Base-by-base conservation (phyloP, 2,888 invertebrate species). In the Himalopsyche japonica region DNA sequence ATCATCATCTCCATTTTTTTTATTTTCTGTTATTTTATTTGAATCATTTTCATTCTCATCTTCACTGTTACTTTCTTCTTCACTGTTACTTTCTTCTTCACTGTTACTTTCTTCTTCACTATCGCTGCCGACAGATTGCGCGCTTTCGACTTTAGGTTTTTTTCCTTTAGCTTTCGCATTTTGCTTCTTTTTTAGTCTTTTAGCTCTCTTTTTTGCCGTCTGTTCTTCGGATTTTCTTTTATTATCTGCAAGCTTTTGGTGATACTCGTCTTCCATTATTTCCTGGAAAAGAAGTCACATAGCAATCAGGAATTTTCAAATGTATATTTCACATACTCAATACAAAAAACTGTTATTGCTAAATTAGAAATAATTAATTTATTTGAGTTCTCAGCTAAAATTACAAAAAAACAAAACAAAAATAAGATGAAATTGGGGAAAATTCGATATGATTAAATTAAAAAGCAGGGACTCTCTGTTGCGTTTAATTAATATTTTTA, bases 171-270 rank as follows among this genome's bases (percentile, higher is more conserved):
- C 87, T 70, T 90, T 90, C 1, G 89, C 88, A 57, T 91, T 93
- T 89, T 94, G 93, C 89, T 97, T 97, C 89, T 94, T 96, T 89
- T 96, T 97, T 83, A 95, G 89, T 80, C 98, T 93, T 89, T 98
- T 99, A 0, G 96, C 96, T 88, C 99, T 93, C 89, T 98, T 98
- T 89, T 98, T 99, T 0, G 97, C 97, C 5, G 98, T 98, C 89
- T 93, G 94, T 88, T 95, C 95, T 87, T 97, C 97, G 12, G 97
- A 95, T 88, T 90, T 90, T 88, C 89, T 93, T 88, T 91, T 93
- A 89, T 97, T 97, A 88, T 95, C 94, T 89, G 96, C 96, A 49
- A 98, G 90, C 91, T 96, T 97, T 70, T 91, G 89, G 87, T 95
- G 95, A 90, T 96, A 99, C 82, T 96, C 97, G 7, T 95, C 95